Evolutionary conservation across 2,113 vertebrate species (phyloP).

Genomic region (Pseudopipra pipra): DNA sequence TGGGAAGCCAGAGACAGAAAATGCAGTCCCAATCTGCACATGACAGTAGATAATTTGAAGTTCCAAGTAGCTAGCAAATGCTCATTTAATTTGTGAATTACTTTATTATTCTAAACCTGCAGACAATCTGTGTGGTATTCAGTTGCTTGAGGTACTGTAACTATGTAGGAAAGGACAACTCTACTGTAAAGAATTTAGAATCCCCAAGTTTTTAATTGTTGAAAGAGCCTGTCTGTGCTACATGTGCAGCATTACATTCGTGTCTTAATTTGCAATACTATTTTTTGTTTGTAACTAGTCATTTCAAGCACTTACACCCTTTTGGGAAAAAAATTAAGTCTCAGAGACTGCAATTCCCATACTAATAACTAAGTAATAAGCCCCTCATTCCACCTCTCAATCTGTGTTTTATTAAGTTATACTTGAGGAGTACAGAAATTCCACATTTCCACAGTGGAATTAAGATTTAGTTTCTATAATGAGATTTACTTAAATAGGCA

Average conservation of each 20-base stretch:
- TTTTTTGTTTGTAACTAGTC: not conserved
- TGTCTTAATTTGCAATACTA: not conserved
- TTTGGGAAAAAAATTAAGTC: not conserved
- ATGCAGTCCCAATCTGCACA: not conserved
- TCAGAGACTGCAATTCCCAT: not conserved
- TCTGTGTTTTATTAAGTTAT: not conserved
- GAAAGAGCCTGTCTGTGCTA: not conserved
- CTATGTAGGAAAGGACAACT: not conserved
- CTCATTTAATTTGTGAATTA: not conserved
- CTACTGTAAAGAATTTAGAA: not conserved
- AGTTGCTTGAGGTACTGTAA: not conserved
- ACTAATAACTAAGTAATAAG: not conserved
- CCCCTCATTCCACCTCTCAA: fast-evolving
- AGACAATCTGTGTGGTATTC: not conserved
- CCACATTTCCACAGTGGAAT: not conserved
- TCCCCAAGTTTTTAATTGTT: not conserved
- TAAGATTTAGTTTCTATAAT: not conserved
- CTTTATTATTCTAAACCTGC: not conserved
- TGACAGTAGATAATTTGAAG: not conserved
- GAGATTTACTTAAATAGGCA: not conserved
- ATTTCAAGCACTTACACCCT: not conserved
- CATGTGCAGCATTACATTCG: not conserved
- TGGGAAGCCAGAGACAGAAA: not conserved
- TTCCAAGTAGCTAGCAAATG: not conserved
- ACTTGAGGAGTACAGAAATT: not conserved